phyloP scores from a whole-genome alignment of 2,888 invertebrate genomes.

The Endotricha flammealis region DNA sequence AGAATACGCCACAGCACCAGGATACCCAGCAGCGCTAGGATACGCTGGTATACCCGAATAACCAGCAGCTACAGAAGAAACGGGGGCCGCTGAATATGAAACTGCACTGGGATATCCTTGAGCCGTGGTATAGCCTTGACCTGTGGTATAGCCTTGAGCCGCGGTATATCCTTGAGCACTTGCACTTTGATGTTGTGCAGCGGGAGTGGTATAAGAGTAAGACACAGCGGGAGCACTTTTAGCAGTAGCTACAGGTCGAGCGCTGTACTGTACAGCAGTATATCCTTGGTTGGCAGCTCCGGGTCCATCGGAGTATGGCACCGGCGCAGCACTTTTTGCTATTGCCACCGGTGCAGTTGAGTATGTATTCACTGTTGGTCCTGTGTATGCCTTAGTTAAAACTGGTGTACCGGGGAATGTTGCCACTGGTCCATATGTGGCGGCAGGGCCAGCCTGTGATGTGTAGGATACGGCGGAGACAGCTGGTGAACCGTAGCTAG shows the following conservation, averaged over 20 bases:
- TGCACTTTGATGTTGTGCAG: conserved; percentile 6
- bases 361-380: conserved; percentile 27
- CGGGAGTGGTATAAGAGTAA: conserved; percentile 13
- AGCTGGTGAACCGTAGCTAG: not conserved
- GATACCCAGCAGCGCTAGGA: conserved; percentile 22
- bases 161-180: conserved; percentile 28
- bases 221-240: conserved; percentile 20
- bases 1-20: conserved; percentile 18
- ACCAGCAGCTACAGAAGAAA: not conserved
- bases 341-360: not conserved
- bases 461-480: not conserved
- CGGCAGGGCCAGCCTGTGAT: conserved; percentile 18
- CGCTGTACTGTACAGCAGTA: not conserved
- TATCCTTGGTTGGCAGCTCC: conserved; percentile 12
- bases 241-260: conserved; percentile 2
- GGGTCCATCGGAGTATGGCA: not conserved
- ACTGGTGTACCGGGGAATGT: conserved; percentile 9
- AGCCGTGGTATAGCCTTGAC: too few species aligned
- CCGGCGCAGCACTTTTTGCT: not conserved
- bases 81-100: not conserved
- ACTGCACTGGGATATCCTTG: not conserved
- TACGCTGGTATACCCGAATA: not conserved
- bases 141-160: conserved; percentile 39
- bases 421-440: conserved; percentile 15
- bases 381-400: conserved; percentile 30